Evolutionary conservation across 2,888 invertebrate species (phyloP), one percentile per base, ranked within the genome.

Genomic region (Saturnia japonica): DNA sequence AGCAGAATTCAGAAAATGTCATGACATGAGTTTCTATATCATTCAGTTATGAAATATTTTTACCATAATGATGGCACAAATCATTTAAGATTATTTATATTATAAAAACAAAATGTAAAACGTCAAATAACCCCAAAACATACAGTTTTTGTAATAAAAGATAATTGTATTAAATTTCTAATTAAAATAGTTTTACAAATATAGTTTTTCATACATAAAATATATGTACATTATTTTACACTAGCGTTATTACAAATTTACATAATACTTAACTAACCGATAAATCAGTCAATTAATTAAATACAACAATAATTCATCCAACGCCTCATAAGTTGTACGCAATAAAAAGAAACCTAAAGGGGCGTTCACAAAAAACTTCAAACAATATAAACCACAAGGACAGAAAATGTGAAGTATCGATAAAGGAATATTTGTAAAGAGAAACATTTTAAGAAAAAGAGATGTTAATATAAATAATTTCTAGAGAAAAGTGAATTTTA

Each of bases 261-360:
- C 82, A 85, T 78, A n/a, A n/a, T n/a, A 84, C 79, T 80, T 75
- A 84, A 85, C 84, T 87, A 89, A 87, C 83, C 82, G 83, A 88
- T 83, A 85, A 85, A 85, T 90, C 90, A 90, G 90, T 90, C 90
- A 86, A 86, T 87, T 81, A 84, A 85, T 87, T 81, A 84, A 85
- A 84, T 87, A 86, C 83, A 84, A 84, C 77, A 81, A 80, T 74
- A 79, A 66, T 72, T 71, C 57, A 57, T 25, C 19, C 25, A 25
- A 57, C 57, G 11, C 25, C 57, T 57, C 57, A n/a, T n/a, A 22
- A 25, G 57, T 57, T 57, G 25, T 25, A 25, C 25, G 4, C 25
- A 57, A 57, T 25, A 60, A 8, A 60, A 25, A 28, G 25, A 60
- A 60, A 54, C 22, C 22, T 54, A 54, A n/a, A 60, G 57, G 12